phyloP scores from a whole-genome alignment of 2,113 vertebrate species.

The Rhinoderma darwinii region DNA sequence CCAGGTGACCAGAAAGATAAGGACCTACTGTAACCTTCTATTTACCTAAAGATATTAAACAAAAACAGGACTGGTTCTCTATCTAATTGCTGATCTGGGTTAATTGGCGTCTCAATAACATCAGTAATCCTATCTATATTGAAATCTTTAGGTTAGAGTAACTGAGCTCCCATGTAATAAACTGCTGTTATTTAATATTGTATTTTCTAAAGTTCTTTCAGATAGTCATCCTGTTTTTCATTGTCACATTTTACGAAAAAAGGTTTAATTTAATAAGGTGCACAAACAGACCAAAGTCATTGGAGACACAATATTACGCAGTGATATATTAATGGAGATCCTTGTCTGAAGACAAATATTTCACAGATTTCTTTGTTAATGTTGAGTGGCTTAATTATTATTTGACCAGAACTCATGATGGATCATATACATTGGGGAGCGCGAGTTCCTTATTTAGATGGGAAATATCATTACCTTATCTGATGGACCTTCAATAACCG shows the following conservation, averaged over 20 bases:
- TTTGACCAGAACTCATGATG: not conserved
- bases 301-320: not conserved
- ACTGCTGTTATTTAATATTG: slow-evolving; percentile 4
- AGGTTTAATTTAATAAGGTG: slow-evolving; percentile 5
- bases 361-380: not conserved
- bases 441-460: not conserved
- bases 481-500: not conserved
- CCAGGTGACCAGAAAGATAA: not conserved
- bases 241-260: slow-evolving; percentile 13
- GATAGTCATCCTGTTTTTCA: slow-evolving; percentile 6
- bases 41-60: slow-evolving; percentile 20
- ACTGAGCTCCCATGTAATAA: not conserved
- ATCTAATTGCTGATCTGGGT: slow-evolving; percentile 6
- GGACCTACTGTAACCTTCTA: not conserved
- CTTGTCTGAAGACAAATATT: not conserved
- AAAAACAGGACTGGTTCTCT: slow-evolving; percentile 10
- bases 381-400: not conserved
- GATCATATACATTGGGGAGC: not conserved
- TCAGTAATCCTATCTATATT: slow-evolving; percentile 36
- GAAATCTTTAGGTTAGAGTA: not conserved
- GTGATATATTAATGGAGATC: not conserved
- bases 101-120: slow-evolving; percentile 16
- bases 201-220: not conserved
- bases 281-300: not conserved
- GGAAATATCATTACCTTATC: not conserved